A percentile compares a stretch with the other conserved stretches of the same genome.
phyloP scores from a whole-genome alignment of 2,113 vertebrate species.

The Rhinichthys klamathensis region DNA sequence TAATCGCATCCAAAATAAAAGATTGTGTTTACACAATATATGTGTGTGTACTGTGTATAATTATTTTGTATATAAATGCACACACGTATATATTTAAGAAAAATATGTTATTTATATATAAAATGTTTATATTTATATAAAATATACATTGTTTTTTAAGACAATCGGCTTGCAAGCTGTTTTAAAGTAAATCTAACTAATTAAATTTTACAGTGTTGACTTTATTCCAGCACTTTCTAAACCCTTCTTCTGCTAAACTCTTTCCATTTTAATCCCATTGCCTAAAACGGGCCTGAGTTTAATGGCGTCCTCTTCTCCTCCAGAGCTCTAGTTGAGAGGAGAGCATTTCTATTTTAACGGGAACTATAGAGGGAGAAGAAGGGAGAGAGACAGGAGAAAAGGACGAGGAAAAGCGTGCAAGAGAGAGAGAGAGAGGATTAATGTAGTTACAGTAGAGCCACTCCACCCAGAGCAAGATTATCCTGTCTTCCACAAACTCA shows the following conservation, averaged over 20 bases:
- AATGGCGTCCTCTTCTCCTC: constrained; percentile 18
- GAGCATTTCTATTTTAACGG: constrained; percentile 30
- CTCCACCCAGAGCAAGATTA: constrained; percentile 51
- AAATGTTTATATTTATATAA: too few species aligned
- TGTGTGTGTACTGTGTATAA: too few species aligned
- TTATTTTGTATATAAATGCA: too few species aligned
- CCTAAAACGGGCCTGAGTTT: constrained; percentile 63
- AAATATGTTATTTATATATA: too few species aligned
- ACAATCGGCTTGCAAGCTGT: too few species aligned
- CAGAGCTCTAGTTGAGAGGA: constrained; percentile 43
- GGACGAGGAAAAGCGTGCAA: constrained; percentile 7
- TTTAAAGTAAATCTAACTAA: too few species aligned
- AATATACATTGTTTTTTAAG: too few species aligned
- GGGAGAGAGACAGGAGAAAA: constrained; percentile 5
- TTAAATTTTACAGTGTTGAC: background rate
- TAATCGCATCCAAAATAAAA: too few species aligned
- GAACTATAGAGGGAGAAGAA: constrained; percentile 1
- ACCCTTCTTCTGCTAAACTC: constrained; percentile 58
- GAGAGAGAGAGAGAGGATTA: constrained; percentile 34
- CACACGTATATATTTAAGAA: too few species aligned
- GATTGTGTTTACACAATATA: too few species aligned
- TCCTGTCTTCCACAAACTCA: background rate
- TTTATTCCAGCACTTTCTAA: constrained; percentile 29
- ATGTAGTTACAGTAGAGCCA: constrained; percentile 51
- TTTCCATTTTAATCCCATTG: constrained; percentile 64